phyloP scores from a whole-genome alignment of 2,797 vertebrate species.

The Gymnodraco acuticeps region DNA sequence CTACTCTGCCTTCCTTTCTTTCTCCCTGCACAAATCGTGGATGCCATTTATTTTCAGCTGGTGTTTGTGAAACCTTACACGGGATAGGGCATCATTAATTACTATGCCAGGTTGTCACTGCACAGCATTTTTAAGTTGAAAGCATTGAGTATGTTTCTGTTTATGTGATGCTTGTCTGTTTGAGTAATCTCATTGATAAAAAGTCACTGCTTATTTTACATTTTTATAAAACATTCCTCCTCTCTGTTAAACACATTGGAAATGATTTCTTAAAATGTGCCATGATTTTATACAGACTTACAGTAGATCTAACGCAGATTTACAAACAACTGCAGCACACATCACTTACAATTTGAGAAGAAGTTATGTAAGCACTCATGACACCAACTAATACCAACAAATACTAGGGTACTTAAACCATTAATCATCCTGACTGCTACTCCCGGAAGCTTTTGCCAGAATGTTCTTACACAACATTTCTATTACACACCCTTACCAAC shows the following conservation, averaged over 20 bases:
- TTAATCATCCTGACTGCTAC: not conserved
- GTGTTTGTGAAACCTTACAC: slow-evolving; percentile 61
- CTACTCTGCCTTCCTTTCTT: slow-evolving; percentile 24
- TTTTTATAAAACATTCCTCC: not conserved
- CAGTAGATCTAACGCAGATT: not conserved
- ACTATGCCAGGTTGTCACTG: slow-evolving; percentile 29
- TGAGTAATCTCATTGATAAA: not conserved
- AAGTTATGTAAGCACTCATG: not conserved
- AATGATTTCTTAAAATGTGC: not conserved
- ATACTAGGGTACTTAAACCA: not conserved
- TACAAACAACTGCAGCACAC: not conserved
- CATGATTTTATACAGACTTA: not conserved
- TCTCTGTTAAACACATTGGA: not conserved
- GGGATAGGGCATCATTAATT: slow-evolving; percentile 58
- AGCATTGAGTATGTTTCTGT: slow-evolving; percentile 8
- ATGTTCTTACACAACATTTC: not conserved
- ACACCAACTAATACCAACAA: not conserved
- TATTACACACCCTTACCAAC: not conserved
- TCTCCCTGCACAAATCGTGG: slow-evolving; percentile 43
- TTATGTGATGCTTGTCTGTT: not conserved
- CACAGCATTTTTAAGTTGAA: slow-evolving; percentile 30
- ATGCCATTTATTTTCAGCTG: slow-evolving; percentile 68
- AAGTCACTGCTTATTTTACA: not conserved
- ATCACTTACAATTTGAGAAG: not conserved
- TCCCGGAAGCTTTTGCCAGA: not conserved